These are phyloP conservation scores for Drosophila borborema DNA, from an alignment of 2,888 invertebrate species.

Conservation along the genomic window DNA sequence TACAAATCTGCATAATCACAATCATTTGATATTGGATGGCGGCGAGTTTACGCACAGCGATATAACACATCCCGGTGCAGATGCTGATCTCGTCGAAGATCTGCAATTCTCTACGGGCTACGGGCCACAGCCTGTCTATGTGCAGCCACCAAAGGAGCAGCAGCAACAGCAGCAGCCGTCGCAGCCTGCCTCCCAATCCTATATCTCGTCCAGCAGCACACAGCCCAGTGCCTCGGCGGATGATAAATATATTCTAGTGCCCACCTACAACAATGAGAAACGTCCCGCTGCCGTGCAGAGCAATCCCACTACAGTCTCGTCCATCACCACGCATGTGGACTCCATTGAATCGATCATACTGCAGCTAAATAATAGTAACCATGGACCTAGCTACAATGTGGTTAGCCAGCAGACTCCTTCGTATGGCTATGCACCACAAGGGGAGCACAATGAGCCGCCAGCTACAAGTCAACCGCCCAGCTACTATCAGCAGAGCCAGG, in stretches of 20 bases:
- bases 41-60: constrained; percentile 87
- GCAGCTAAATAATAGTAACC: constrained; percentile 87
- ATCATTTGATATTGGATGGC: constrained; percentile 74
- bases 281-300: constrained; percentile 29
- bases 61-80: constrained; percentile 88
- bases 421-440: constrained; percentile 43
- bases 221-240: constrained; percentile 65
- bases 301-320: constrained; percentile 79
- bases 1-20: constrained; percentile 69
- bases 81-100: constrained; percentile 88
- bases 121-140: constrained; percentile 82
- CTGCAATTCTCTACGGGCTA: constrained; percentile 86
- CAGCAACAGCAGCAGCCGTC: constrained; percentile 46
- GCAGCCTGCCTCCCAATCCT: constrained; percentile 86
- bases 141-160: constrained; percentile 78
- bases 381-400: constrained; percentile 83
- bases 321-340: constrained; percentile 85
- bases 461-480: constrained; percentile 42
- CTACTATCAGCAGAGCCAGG: constrained; percentile 55
- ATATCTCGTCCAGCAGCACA: constrained; percentile 50
- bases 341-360: constrained; percentile 88
- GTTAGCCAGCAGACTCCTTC: constrained; percentile 73
- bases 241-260: constrained; percentile 83
- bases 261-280: constrained; percentile 72
- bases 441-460: constrained; percentile 74